Base-by-base conservation (phyloP, 2,797 vertebrate genomes). In the Choloepus didactylus region DNA sequence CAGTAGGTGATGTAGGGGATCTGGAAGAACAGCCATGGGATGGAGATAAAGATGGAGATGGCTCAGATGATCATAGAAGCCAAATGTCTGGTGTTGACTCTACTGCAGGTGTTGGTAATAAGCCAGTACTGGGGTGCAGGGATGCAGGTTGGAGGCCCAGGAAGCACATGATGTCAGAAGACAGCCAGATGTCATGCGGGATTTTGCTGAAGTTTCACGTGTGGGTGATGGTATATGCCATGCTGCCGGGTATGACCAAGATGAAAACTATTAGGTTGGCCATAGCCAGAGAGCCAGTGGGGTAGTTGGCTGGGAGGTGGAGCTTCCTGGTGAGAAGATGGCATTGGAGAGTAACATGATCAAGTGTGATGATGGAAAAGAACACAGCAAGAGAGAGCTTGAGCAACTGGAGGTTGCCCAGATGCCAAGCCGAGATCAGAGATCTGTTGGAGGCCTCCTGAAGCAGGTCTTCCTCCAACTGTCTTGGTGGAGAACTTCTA, bases 81-180 rank as follows among this genome's bases (percentile, higher is more conserved):
- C 0, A 99, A 99, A 54, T 99, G 97, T 41, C 62, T 99, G 99
- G 8, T 98, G 98, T 6, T 99, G 99, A 14, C 98, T 98, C 76
- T 99, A 99, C 94, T 99, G 98, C 96, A 99, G 62, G 99, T 99
- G 0, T 99, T 98, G 0, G 99, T 99, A 97, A 99, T 99, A 54
- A 99, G 99, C 99, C 99, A 99, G 97, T 99, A 99, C 29, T 99
- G 99, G 99, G 27, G 99, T 99, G 11, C 99, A 99, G 72, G 99
- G 98, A 98, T 99, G 99, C 16, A 99, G 96, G 96, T 99, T 99
- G 76, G 99, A 99, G 60, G 99, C 51, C 99, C 0, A 99, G 99
- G 98, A 99, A 99, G 98, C 99, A 99, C 0, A 99, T 99, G 98
- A 99, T 99, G 87, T 99, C 99, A 3, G 99, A 99, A 0, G 99